Conservation (phyloP, 2,797 vertebrate genomes). For the Crocidura indochinensis region DNA sequence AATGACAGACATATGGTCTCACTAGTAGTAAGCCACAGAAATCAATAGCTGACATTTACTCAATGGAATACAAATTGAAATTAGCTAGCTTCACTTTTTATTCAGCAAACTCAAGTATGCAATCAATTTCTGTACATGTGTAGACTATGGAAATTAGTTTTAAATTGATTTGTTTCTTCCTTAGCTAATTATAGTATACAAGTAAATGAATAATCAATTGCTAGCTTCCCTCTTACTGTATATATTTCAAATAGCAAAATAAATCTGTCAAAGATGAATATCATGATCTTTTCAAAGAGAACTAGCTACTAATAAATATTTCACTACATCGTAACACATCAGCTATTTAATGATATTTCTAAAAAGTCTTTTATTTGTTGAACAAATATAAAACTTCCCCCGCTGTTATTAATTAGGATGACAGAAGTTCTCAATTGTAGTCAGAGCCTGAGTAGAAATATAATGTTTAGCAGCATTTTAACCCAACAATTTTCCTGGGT, state of each 20-base stretch:
- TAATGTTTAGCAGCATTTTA: neutral
- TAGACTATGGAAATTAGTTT: constrained; percentile 83
- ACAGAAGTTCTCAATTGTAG: constrained; percentile 49
- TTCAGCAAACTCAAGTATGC: constrained; percentile 86
- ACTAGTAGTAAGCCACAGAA: constrained; percentile 82
- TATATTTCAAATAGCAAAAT: constrained; percentile 79
- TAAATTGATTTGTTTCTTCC: constrained; percentile 86
- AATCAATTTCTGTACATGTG: constrained; percentile 86
- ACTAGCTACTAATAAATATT: constrained; percentile 37
- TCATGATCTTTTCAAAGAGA: constrained; percentile 48
- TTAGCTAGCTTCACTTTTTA: constrained; percentile 87
- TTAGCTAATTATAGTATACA: constrained; percentile 86
- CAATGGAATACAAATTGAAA: constrained; percentile 89
- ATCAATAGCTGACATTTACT: constrained; percentile 90
- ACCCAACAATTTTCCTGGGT: neutral
- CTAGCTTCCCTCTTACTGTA: constrained; percentile 69
- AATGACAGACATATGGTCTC: constrained; percentile 87
- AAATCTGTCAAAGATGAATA: constrained; percentile 67
- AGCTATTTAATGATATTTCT: constrained; percentile 20
- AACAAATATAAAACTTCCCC: constrained; percentile 66
- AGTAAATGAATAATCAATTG: constrained; percentile 85
- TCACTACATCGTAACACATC: neutral
- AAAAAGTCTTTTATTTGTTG: constrained; percentile 69
- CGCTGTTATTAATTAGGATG: constrained; percentile 57
- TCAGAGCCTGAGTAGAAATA: constrained; percentile 41